A percentile compares a stretch with the other conserved stretches of the same genome.
Conservation (phyloP, 92 coral and sea anemone genomes). For the Phenganax marumi region DNA sequence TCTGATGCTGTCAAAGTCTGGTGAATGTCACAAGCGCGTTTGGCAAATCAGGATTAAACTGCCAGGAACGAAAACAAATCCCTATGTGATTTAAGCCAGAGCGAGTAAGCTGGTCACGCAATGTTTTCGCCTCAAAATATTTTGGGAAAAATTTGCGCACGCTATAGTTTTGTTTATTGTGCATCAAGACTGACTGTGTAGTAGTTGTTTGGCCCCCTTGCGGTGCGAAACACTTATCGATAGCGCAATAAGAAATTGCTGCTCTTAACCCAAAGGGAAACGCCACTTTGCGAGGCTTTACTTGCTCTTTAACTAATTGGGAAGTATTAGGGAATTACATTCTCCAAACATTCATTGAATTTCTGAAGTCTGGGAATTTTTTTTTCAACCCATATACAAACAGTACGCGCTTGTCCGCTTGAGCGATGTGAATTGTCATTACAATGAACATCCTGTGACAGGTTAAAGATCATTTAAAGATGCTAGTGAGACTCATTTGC, state of each 20-base stretch:
- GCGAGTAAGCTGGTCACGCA: neutral
- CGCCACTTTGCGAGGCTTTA: slow-evolving; percentile 25
- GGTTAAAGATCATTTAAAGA: too few species aligned
- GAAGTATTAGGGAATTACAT: slow-evolving; percentile 24
- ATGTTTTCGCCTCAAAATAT: neutral
- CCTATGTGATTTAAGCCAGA: slow-evolving; percentile 4
- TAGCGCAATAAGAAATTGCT: neutral
- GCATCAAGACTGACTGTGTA: neutral
- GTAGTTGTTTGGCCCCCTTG: slow-evolving; percentile 4
- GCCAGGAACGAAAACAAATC: slow-evolving; percentile 3
- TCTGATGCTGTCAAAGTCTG: slow-evolving; percentile 26
- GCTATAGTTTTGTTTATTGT: neutral
- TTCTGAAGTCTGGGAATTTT: neutral
- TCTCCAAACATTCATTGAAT: neutral
- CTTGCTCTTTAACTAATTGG: neutral
- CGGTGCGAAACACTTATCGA: neutral
- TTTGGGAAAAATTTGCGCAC: neutral
- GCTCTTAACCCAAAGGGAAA: slow-evolving; percentile 20
- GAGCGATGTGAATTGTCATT: too few species aligned
- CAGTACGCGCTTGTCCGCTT: neutral
- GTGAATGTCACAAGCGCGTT: slow-evolving; percentile 17
- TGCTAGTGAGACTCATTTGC: too few species aligned
- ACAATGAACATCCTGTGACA: too few species aligned
- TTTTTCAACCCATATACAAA: neutral
- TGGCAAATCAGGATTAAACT: slow-evolving; percentile 27